Base-by-base conservation (phyloP, 2,888 invertebrate genomes). In the Gasteruption jaculator region DNA sequence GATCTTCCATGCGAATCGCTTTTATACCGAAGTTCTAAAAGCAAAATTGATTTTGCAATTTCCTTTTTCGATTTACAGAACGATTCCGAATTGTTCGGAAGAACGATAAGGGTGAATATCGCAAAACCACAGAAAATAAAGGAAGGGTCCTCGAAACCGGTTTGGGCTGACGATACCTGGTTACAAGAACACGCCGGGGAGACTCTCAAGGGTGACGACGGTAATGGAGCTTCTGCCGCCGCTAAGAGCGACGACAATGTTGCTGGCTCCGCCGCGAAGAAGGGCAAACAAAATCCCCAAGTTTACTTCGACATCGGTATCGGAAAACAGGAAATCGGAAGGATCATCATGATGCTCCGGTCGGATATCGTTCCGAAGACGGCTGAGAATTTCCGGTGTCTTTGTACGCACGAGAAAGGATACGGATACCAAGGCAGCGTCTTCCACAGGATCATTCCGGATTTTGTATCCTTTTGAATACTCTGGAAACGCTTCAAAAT, bases 131-230 rank as follows among this genome's bases (percentile, higher is more conserved):
- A 95, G 68, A 85, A 91, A 56, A 88, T 95, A 38, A 95, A 93
- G 68, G 96, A 97, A 74, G 93, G 95, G 16, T 92, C 91, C 6
- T 88, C 91, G 1, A 80, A 90, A 49, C 90, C 95, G 2, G 95
- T 99, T 2, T 99, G 99, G 99, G 89, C 95, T 0, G 97, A 97
- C 65, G 99, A 99, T 69, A 81, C 83, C 36, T 99, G 99, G 99
- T 72, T 99, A n/a, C 92, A 93, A 67, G 89, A 93, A 65, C 95
- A 97, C 75, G 94, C 95, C 1, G 95, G 95, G 2, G 90, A 90
- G 64, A 93, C 93, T 0, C 75, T 85, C 8, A 74, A 81, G 16
- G 73, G 73, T 21, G 68, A 73, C 51, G 73, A 74, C 37, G 62
- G 61, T 22, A n/a, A n/a, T n/a, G n/a, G n/a, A n/a, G n/a, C n/a